phyloP scores from a whole-genome alignment of 2,113 vertebrate species.

The Hypomesus transpacificus region DNA sequence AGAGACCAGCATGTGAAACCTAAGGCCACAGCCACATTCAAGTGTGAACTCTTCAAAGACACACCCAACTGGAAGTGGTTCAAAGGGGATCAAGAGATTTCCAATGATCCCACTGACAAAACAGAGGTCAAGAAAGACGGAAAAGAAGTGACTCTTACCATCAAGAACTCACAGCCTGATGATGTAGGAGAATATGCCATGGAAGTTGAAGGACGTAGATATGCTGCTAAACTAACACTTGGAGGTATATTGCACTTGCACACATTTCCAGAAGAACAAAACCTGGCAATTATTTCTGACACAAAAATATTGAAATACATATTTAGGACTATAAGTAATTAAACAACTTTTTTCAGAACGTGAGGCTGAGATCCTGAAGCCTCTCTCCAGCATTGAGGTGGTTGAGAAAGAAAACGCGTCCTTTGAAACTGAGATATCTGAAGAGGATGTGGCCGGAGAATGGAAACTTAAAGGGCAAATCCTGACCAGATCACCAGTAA shows the following conservation, averaged over 20 bases:
- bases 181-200: constrained; percentile 88
- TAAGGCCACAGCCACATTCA: constrained; percentile 84
- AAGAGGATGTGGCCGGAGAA: constrained; percentile 87
- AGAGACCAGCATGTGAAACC: constrained; percentile 96
- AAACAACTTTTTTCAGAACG: constrained; percentile 74
- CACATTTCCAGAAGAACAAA: background rate
- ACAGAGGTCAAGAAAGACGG: constrained; percentile 87
- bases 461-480: constrained; percentile 96
- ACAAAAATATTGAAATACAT: background rate
- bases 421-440: constrained; percentile 95
- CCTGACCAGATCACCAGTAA: constrained; percentile 91
- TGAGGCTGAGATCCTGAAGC: constrained; percentile 88
- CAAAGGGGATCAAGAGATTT: constrained; percentile 87
- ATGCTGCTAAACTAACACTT: constrained; percentile 89
- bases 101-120: constrained; percentile 83
- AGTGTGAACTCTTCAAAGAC: constrained; percentile 86
- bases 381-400: constrained; percentile 86
- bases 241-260: constrained; percentile 74
- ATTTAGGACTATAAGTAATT: background rate
- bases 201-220: constrained; percentile 90
- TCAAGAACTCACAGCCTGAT: constrained; percentile 89
- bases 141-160: constrained; percentile 79
- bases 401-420: constrained; percentile 89
- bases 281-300: background rate
- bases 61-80: constrained; percentile 94